These are phyloP conservation scores for Cebus imitator DNA, from an alignment of 2,113 vertebrate species.

Conservation along the genomic window DNA sequence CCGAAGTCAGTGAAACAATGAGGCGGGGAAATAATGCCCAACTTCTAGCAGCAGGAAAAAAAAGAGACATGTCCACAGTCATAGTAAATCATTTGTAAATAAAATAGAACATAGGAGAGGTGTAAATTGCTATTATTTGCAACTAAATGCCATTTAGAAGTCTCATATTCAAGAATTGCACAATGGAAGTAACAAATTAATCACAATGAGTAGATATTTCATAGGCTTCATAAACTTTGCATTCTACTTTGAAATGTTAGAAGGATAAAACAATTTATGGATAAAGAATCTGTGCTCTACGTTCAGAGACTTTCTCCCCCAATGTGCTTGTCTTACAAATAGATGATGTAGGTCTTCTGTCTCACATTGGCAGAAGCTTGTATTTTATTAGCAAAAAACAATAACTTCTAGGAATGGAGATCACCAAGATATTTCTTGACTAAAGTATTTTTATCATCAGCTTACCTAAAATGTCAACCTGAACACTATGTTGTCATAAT, in stretches of 20 bases:
- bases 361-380: neutral
- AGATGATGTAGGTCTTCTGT: neutral
- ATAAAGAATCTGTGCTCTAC: neutral
- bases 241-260: neutral
- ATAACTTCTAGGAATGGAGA: neutral
- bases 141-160: neutral
- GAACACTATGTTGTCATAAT: neutral
- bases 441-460: neutral
- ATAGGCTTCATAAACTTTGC: neutral
- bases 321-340: neutral
- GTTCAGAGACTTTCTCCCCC: neutral
- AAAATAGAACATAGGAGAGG: neutral
- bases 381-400: neutral
- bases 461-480: neutral
- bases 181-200: neutral
- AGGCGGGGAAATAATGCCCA: neutral
- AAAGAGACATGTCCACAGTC: rapidly evolving
- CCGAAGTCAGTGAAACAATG: neutral
- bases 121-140: neutral
- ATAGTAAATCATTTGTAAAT: neutral
- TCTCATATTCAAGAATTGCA: neutral
- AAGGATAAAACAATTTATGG: neutral
- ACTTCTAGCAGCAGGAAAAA: neutral
- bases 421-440: neutral
- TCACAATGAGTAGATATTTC: neutral